Conservation (phyloP, 1,140 invertebrate species). For the Drosophila sturtevanti region DNA sequence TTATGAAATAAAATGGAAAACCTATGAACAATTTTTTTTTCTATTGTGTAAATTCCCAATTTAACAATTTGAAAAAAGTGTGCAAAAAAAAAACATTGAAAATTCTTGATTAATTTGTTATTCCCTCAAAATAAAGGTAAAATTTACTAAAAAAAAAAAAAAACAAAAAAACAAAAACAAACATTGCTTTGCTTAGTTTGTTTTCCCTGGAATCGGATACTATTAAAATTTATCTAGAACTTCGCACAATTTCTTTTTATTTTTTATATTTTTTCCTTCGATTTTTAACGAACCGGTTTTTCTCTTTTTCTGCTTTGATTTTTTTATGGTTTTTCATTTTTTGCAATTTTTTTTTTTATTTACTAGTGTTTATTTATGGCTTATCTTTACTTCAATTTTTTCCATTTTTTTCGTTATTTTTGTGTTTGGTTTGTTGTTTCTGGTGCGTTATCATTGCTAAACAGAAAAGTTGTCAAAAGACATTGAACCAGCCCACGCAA, state of each 20-base stretch:
- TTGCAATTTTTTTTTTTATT: conserved; percentile 26
- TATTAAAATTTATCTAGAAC: conserved; percentile 57
- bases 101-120: neutral
- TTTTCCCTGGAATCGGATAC: conserved; percentile 10
- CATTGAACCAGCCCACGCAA: conserved; percentile 46
- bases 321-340: conserved; percentile 36
- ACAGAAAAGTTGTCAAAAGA: conserved; percentile 42
- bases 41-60: neutral
- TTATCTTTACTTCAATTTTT: conserved; percentile 55
- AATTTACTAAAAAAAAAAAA: conserved; percentile 19
- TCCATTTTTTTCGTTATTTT: conserved; percentile 8
- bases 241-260: conserved; percentile 65
- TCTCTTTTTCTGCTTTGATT: conserved; percentile 19
- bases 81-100: neutral
- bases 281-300: conserved; percentile 17
- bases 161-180: neutral
- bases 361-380: conserved; percentile 60
- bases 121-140: conserved; percentile 31
- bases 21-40: neutral
- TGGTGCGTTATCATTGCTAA: conserved; percentile 53
- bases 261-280: neutral
- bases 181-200: neutral
- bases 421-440: conserved; percentile 49
- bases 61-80: neutral
- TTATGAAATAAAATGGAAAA: conserved; percentile 9